Conservation (phyloP, 2,888 invertebrate genomes). For the Malthinus flaveolus region DNA sequence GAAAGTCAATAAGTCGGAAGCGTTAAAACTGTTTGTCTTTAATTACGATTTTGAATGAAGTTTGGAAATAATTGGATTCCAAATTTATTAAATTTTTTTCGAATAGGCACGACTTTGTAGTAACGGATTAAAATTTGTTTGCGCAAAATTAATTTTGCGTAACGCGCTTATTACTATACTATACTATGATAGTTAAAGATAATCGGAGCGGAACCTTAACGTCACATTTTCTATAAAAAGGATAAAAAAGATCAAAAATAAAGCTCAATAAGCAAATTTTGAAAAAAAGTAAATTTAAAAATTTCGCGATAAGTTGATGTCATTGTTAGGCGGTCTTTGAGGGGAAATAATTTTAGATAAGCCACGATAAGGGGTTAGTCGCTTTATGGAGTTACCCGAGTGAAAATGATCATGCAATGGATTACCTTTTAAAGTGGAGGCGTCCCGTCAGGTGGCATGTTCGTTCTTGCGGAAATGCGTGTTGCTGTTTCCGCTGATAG, state of each 20-base stretch:
- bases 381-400: constrained; percentile 26
- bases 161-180: not conserved
- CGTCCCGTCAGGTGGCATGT: constrained; percentile 48
- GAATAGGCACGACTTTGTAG: too few relatives aligned
- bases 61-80: too few relatives aligned
- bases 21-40: too few relatives aligned
- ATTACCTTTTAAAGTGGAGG: constrained; percentile 44
- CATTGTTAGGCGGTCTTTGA: not conserved
- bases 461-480: constrained; percentile 42
- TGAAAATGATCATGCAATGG: constrained; percentile 31
- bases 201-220: not conserved
- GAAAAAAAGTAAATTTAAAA: not conserved
- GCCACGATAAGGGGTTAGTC: constrained; percentile 8
- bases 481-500: constrained; percentile 29
- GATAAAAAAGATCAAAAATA: too few relatives aligned
- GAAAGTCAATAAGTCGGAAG: too few relatives aligned
- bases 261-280: too few relatives aligned
- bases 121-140: not conserved
- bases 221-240: not conserved
- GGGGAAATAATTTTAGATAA: constrained; percentile 14
- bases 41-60: too few relatives aligned
- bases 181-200: not conserved
- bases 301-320: not conserved
- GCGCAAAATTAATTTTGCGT: not conserved
- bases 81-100: too few relatives aligned